Evolutionary conservation across 2,113 vertebrate species (phyloP).

Genomic region (Vicugna pacos): DNA sequence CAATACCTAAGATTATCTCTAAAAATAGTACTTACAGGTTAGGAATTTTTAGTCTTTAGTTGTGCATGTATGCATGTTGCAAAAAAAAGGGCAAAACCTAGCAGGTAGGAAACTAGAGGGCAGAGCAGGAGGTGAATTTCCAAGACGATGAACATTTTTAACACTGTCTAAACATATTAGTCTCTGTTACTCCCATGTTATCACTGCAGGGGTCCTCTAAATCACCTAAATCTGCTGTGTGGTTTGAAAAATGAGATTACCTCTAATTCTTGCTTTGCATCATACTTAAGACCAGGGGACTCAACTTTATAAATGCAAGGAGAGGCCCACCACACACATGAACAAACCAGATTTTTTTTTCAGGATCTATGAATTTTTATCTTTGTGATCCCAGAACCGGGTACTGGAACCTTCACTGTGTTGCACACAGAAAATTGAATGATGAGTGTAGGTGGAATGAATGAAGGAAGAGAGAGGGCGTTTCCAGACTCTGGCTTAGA

Average conservation of each 20-base stretch:
- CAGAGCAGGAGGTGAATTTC: conserved; percentile 1
- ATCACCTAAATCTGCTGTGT: not conserved
- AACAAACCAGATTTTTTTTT: not conserved
- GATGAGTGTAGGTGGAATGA: not conserved
- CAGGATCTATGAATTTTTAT: not conserved
- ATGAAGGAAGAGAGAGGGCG: not conserved
- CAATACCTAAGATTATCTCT: conserved; percentile 44
- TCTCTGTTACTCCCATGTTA: not conserved
- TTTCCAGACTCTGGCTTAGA: not conserved
- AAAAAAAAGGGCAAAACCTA: not conserved
- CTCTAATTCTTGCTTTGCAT: conserved; percentile 23
- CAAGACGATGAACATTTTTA: conserved; percentile 34
- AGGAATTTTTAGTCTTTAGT: conserved; percentile 40
- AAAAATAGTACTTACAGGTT: conserved; percentile 44
- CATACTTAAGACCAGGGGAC: not conserved
- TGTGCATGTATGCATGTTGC: not conserved
- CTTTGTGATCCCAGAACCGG: not conserved
- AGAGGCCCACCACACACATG: not conserved
- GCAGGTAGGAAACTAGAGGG: not conserved
- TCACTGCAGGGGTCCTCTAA: conserved; percentile 40
- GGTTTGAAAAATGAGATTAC: conserved; percentile 40
- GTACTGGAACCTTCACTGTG: not conserved
- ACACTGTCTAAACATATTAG: not conserved
- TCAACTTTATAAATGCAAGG: not conserved
- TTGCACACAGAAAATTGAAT: not conserved